phyloP scores from a whole-genome alignment of 2,113 vertebrate species.

The Candoia aspera region DNA sequence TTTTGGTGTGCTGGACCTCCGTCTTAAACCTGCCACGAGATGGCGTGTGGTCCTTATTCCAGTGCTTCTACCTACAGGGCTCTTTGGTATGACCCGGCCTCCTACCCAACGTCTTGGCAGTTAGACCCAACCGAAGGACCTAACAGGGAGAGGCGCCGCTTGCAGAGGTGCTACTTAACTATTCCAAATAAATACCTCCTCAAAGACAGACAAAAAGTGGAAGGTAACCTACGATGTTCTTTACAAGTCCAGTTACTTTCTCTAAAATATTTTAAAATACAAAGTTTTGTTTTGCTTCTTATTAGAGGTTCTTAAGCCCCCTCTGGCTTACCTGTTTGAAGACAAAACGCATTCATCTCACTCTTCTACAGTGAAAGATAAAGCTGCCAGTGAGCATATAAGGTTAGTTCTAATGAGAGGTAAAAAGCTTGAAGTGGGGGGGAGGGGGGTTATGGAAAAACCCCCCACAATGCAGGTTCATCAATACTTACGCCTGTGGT shows the following conservation, averaged over 20 bases:
- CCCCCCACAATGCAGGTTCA: background rate
- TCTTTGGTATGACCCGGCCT: constrained; percentile 92
- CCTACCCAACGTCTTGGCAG: constrained; percentile 95
- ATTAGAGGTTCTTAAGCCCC: constrained; percentile 83
- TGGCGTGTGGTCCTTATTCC: background rate
- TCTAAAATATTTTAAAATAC: background rate
- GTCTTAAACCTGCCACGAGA: background rate
- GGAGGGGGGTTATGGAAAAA: background rate
- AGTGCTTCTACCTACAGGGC: constrained; percentile 74
- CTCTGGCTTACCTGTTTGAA: constrained; percentile 93
- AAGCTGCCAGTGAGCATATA: constrained; percentile 97
- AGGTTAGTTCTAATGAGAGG: constrained; percentile 74
- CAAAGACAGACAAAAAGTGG: constrained; percentile 86
- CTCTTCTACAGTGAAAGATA: constrained; percentile 98
- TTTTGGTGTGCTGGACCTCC: background rate
- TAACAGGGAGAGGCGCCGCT: constrained; percentile 90
- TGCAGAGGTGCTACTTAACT: constrained; percentile 95
- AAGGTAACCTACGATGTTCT: constrained; percentile 75
- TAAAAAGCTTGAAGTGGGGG: background rate
- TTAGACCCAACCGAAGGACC: constrained; percentile 96
- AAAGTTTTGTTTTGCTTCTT: constrained; percentile 18
- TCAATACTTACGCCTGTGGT: background rate
- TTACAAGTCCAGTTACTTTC: background rate
- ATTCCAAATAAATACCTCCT: constrained; percentile 98
- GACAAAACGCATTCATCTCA: constrained; percentile 96